These are phyloP conservation scores for Epistrophella euchroma DNA, from an alignment of 2,888 invertebrate species.

Conservation along the genomic window DNA sequence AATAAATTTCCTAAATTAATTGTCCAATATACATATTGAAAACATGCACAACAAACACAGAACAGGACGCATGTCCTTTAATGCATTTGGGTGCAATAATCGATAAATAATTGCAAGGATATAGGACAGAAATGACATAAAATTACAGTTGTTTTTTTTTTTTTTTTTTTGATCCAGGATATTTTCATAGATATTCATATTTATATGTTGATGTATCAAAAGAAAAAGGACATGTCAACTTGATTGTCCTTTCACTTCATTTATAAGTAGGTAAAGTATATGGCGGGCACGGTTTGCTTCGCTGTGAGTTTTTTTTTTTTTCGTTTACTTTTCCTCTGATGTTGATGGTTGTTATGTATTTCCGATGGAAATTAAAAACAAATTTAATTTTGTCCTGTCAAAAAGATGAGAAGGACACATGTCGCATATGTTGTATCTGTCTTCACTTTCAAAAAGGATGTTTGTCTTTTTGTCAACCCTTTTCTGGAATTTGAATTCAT, in stretches of 20 bases:
- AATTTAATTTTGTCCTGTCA: conserved; percentile 75
- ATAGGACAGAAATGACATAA: conserved; percentile 67
- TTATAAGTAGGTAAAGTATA: background rate
- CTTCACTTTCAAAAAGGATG: conserved; percentile 62
- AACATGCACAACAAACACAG: conserved; percentile 46
- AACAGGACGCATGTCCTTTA: conserved; percentile 49
- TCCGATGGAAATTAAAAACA: conserved; percentile 67
- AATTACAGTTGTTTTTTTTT: conserved; percentile 27
- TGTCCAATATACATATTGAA: conserved; percentile 39
- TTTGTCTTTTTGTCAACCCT: conserved; percentile 71
- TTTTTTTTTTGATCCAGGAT: conserved; percentile 11
- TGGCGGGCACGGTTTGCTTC: no score
- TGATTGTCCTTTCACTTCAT: conserved; percentile 63
- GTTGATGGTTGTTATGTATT: background rate
- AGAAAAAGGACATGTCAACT: conserved; percentile 53
- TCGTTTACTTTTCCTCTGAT: no score
- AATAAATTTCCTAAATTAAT: conserved; percentile 72
- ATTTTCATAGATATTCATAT: conserved; percentile 50
- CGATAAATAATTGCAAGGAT: conserved; percentile 75
- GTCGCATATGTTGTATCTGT: conserved; percentile 74
- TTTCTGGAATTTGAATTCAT: conserved; percentile 27
- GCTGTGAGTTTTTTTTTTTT: no score
- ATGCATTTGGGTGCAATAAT: conserved; percentile 68
- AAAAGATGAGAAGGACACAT: conserved; percentile 74
- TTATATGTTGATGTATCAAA: background rate